Percentiles rank a stretch among this genome's conserved stretches.
Evolutionary conservation across 2,888 invertebrate species (phyloP).

Genomic region (Eristalinus sepulchralis): DNA sequence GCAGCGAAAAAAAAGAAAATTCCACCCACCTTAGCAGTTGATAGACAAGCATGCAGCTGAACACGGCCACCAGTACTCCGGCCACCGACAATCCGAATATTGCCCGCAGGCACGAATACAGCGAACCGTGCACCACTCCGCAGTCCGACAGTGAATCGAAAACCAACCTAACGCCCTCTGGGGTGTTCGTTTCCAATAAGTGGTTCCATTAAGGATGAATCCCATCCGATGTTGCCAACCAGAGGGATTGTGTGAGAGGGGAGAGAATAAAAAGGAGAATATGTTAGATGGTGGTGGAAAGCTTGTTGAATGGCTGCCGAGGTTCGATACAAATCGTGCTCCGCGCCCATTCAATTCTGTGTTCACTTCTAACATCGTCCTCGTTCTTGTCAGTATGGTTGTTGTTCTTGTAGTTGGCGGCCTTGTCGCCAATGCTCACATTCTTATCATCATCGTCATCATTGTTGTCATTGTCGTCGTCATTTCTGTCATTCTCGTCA

Average conservation of each 20-base stretch:
- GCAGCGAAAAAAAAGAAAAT: background rate
- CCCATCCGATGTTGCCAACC: background rate
- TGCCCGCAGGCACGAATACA: slow-evolving; percentile 93
- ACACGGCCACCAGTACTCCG: slow-evolving; percentile 94
- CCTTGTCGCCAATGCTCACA: background rate
- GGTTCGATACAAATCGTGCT: slow-evolving; percentile 51
- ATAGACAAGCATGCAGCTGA: slow-evolving; percentile 95
- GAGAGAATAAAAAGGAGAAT: slow-evolving; percentile 41
- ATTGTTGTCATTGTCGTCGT: slow-evolving; percentile 8
- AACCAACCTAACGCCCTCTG: slow-evolving; percentile 87
- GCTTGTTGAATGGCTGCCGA: slow-evolving; percentile 15
- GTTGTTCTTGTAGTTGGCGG: slow-evolving; percentile 17
- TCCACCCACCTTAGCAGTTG: slow-evolving; percentile 87
- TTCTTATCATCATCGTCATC: background rate
- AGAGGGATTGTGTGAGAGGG: background rate
- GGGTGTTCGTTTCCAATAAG: slow-evolving; percentile 60
- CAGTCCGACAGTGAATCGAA: slow-evolving; percentile 94
- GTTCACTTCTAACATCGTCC: background rate
- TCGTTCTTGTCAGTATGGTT: background rate
- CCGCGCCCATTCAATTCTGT: slow-evolving; percentile 35
- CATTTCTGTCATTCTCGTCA: slow-evolving; percentile 23
- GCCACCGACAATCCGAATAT: slow-evolving; percentile 95
- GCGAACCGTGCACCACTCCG: slow-evolving; percentile 93
- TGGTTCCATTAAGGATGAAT: slow-evolving; percentile 53
- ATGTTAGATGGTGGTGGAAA: slow-evolving; percentile 29